Evolutionary conservation across 2,113 vertebrate genomes (phyloP).

Genomic region (Falcunculus frontatus): DNA sequence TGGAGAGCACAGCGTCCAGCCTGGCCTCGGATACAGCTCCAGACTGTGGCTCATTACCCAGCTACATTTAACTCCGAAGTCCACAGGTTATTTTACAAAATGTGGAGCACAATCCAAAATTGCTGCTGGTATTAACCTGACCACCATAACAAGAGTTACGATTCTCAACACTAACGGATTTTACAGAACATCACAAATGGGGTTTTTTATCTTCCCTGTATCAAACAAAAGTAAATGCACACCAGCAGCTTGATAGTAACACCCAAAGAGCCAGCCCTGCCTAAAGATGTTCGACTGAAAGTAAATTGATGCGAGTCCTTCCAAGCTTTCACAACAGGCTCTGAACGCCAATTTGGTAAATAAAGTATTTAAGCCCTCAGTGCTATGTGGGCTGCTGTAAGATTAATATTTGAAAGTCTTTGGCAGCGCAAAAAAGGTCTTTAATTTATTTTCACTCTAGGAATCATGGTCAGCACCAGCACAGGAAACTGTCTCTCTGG

Average conservation of each 20-base stretch:
- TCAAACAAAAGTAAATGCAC: constrained; percentile 15
- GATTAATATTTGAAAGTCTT: constrained; percentile 69
- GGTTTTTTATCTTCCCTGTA: not conserved
- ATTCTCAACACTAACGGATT: not conserved
- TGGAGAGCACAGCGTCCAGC: not conserved
- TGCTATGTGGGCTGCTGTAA: constrained; percentile 43
- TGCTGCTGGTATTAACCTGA: not conserved
- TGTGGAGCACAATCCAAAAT: not conserved
- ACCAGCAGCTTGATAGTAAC: not conserved
- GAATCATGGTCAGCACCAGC: not conserved
- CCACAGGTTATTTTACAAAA: not conserved
- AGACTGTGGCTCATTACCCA: not conserved
- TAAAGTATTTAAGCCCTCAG: constrained; percentile 70
- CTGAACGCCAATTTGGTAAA: constrained; percentile 40
- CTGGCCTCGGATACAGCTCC: not conserved
- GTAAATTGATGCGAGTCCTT: constrained; percentile 40
- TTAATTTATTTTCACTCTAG: constrained; percentile 61
- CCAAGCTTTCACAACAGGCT: not conserved
- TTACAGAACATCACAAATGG: not conserved
- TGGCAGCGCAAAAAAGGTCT: constrained; percentile 55
- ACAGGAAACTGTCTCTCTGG: not conserved
- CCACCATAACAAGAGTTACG: fast-evolving
- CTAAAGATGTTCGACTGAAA: constrained; percentile 34
- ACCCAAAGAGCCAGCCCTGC: constrained; percentile 12
- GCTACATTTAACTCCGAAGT: not conserved